Evolutionary conservation across 2,797 vertebrate genomes (phyloP).

Genomic region (Sebastes hubbsi): DNA sequence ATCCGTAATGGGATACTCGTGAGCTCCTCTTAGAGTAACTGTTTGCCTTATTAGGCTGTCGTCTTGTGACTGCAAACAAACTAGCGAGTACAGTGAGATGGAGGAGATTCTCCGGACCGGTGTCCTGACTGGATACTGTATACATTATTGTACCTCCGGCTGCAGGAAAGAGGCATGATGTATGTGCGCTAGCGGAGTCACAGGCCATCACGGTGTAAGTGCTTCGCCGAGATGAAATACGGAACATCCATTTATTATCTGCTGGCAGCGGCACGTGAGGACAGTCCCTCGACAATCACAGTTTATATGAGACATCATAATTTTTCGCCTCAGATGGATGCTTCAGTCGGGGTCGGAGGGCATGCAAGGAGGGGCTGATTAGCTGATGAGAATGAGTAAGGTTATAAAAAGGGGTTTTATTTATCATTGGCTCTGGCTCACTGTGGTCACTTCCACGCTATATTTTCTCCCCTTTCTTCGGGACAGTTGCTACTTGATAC

Average conservation of each 20-base stretch:
- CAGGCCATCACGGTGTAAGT: conserved; percentile 43
- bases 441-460: conserved; percentile 8
- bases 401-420: conserved; percentile 37
- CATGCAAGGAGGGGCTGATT: conserved; percentile 39
- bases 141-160: conserved; percentile 45
- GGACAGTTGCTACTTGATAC: neutral
- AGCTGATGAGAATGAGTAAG: conserved; percentile 51
- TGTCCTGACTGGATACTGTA: conserved; percentile 46
- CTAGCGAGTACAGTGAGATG: conserved; percentile 41
- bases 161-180: conserved; percentile 49
- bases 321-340: conserved; percentile 54
- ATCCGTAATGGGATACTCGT: conserved; percentile 81
- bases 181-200: conserved; percentile 34
- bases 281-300: conserved; percentile 38
- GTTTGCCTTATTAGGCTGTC: conserved; percentile 79
- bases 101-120: conserved; percentile 46
- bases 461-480: neutral
- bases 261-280: conserved; percentile 52
- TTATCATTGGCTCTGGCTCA: conserved; percentile 23
- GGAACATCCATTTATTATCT: conserved; percentile 65
- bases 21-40: conserved; percentile 71
- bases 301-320: conserved; percentile 55
- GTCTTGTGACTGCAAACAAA: conserved; percentile 76
- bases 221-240: conserved; percentile 61
- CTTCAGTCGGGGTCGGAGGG: conserved; percentile 44